Base-by-base conservation (phyloP, 1,140 invertebrate species). In the Ptiloglossa arizonensis region DNA sequence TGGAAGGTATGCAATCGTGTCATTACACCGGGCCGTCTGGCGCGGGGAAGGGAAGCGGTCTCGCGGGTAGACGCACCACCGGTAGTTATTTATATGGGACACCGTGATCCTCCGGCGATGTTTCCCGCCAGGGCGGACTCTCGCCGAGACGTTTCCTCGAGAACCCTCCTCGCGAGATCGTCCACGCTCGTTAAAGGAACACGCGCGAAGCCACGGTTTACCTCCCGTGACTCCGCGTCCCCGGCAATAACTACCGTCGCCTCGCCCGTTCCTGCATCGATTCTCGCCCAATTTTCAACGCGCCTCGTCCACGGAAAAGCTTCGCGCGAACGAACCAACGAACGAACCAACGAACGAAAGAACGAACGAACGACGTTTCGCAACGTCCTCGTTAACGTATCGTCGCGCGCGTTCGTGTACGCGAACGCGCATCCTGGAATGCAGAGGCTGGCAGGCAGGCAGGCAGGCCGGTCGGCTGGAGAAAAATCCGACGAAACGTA, bases 1-100 rank as follows among this genome's bases (percentile, higher is more conserved):
- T 77, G 82, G 75, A 83, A 76, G 82, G 82, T 83, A 85, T 86
- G 86, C 83, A 86, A 86, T 87, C 86, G 79, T 83, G 83, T 82
- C 82, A 86, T 84, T 87, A 84, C 68, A 66, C 46, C 72, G 54
- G 57, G 48, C 66, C 46, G 75, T 74, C 57, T 59, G 46, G 15
- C 38, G 62, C 72, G 57, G 76, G 46, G 59, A 54, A 64, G 68
- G 46, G 54, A 71, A 27, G 32, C 67, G 62, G 19, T 67, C n/a
- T n/a, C 68, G 59, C 77, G 22, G 72, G 75, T 75, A 79, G 79
- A 79, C 74, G 68, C 71, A 77, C 67, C 71, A 60, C 72, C 75
- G 80, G 67, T 76, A 67, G 82, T 84, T 80, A 81, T 81, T 84
- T 75, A 72, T 79, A 79, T 79, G 60, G 76, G 69, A 73, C 76